Evolutionary conservation across 1,140 invertebrate species (phyloP), one percentile per base, ranked within the genome.

Genomic region (Lepidurus apus): DNA sequence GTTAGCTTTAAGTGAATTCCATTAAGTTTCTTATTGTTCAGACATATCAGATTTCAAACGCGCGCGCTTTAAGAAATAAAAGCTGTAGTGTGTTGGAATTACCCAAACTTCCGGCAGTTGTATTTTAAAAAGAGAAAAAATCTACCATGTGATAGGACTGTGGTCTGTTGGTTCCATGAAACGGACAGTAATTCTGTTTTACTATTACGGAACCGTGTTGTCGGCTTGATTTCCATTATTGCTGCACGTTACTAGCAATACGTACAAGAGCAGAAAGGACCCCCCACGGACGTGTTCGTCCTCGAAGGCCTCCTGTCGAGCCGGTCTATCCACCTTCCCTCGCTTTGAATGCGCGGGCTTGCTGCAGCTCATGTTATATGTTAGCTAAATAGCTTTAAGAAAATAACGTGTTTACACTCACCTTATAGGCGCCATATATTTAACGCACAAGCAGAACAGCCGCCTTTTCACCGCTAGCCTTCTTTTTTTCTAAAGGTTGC

Each of bases 371-470:
- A 65, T 17, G 53, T 65, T 65, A 21, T 7, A 13, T 1, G 53
- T 34, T 34, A 65, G 53, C 53, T 65, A n/a, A 65, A 65, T 7
- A n/a, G 13, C 53, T 47, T 17, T 47, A 47, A 47, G 45, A 47
- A 47, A 13, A 7, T 11, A 65, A 65, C 13, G 53, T 65, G 53
- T 65, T 65, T 65, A 65, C 53, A 65, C 21, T 65, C 53, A 65
- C 53, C 53, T 65, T 13, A 21, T 65, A 65, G 53, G 53, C 21
- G 53, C 8, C 53, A 65, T 65, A 65, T 65, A 65, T 65, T 65
- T 65, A 47, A 65, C 53, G 21, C 53, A 65, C 53, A 65, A 65
- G 17, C 21, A 8, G 53, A 65, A 13, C 13, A 65, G 53, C 21
- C 53, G 6, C 13, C 42, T 75, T 75, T 75, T 75, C 74, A 75